Base-by-base conservation (phyloP, 1,140 invertebrate genomes). In the Scaptomyza montana region DNA sequence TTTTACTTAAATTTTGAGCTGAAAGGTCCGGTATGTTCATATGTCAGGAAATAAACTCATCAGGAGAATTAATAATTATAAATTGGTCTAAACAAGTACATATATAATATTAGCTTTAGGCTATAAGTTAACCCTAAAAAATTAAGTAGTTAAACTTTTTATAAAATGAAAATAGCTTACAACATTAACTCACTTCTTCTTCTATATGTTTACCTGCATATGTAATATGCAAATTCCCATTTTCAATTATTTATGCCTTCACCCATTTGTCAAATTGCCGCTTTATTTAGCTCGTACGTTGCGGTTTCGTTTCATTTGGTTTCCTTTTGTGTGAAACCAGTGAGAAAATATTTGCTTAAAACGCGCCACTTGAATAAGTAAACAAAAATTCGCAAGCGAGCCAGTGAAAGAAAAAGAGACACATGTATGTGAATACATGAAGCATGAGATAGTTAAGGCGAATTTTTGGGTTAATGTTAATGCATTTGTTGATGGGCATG, bases 401-500 rank as follows among this genome's bases (percentile, higher is more conserved):
- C 41, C 47, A 50, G 60, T 30, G 33, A 28, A 54, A 46, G 39
- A 16, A n/a, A 10, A 55, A 43, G 16, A 30, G 46, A 2, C 10
- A 62, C 25, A 46, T 50, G 51, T 53, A 60, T 41, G 41, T 41
- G 33, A 3, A n/a, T n/a, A 55, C 63, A 65, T 61, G 49, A 54
- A 39, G 47, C 16, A 51, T 51, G 50, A 51, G 50, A 53, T 43
- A 72, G 69, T 68, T 68, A 49, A 62, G 36, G 43, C 45, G 70
- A 59, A 73, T 78, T 87, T 85, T 76, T 86, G 78, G 82, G 81
- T 86, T 86, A 87, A 86, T 87, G 82, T 70, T 82, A 73, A 86
- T 86, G 81, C 82, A 82, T 87, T 74, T 75, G 64, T 64, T 78
- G 82, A 85, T 75, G 81, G 78, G 49, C 55, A 59, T 36, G 70